Evolutionary conservation across 2,113 vertebrate genomes (phyloP).

Genomic region (Rhinopomastus cyanomelas): DNA sequence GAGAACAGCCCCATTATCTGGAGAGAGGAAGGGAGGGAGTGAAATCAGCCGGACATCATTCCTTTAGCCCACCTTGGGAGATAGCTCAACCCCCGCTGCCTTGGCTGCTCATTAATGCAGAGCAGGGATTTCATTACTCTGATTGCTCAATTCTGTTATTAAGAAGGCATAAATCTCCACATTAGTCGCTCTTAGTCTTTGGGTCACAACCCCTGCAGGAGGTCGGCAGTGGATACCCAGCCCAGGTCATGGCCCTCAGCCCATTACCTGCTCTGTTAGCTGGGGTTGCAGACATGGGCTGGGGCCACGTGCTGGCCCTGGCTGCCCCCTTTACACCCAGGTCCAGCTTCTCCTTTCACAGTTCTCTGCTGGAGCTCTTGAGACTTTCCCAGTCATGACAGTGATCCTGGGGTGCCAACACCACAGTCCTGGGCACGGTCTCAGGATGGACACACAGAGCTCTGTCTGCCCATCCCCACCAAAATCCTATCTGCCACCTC

Average conservation of each 20-base stretch:
- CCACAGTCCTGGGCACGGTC: neutral
- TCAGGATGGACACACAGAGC: neutral
- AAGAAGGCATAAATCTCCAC: slow-evolving; percentile 49
- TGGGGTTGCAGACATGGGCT: neutral
- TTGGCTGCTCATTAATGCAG: neutral
- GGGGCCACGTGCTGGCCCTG: neutral
- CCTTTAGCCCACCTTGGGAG: neutral
- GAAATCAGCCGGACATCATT: neutral
- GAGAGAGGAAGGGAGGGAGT: neutral
- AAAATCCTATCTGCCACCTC: neutral
- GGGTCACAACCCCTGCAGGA: neutral
- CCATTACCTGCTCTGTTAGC: neutral
- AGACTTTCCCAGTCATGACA: neutral
- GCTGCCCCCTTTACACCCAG: neutral
- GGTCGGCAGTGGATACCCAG: neutral
- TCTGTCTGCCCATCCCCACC: neutral
- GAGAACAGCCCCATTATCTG: neutral
- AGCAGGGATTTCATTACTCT: slow-evolving; percentile 52
- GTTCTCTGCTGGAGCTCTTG: neutral
- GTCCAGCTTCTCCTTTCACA: neutral
- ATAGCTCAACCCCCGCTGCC: neutral
- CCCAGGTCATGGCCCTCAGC: neutral
- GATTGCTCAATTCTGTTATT: slow-evolving; percentile 54
- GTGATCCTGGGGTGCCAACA: neutral
- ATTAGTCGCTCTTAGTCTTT: neutral